These are phyloP conservation scores for Drosophila subsilvestris DNA, from an alignment of 2,888 invertebrate genomes.

Conservation along the genomic window DNA sequence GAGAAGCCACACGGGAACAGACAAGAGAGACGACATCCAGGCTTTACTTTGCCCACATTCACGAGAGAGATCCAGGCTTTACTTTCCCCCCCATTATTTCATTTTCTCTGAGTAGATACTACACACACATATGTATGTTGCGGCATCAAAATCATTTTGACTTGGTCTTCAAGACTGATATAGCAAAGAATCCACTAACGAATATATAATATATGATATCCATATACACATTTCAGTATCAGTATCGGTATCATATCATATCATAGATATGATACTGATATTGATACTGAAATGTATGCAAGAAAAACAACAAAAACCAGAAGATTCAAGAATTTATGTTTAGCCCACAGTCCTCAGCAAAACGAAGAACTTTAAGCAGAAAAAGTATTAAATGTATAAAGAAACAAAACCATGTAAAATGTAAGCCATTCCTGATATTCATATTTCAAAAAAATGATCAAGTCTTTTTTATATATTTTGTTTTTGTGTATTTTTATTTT, in stretches of 20 bases:
- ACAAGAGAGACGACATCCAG: background rate
- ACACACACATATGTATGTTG: conserved; percentile 10
- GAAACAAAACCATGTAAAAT: conserved; percentile 41
- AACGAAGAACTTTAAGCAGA: conserved; percentile 38
- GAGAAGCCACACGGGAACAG: background rate
- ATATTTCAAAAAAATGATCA: conserved; percentile 19
- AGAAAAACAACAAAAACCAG: conserved; percentile 37
- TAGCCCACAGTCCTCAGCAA: conserved; percentile 15
- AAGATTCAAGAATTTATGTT: conserved; percentile 42
- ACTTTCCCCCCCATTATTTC: conserved; percentile 16
- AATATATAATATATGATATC: conserved; percentile 59
- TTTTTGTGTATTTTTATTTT: background rate
- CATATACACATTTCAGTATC: too few species aligned
- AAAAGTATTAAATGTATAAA: conserved; percentile 65
- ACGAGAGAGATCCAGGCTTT: background rate
- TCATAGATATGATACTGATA: too few species aligned
- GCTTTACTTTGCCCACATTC: background rate
- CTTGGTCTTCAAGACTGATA: conserved; percentile 76
- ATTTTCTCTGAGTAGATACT: conserved; percentile 39
- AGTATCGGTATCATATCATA: too few species aligned
- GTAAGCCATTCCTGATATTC: conserved; percentile 73
- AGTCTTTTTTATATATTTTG: background rate
- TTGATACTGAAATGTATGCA: conserved; percentile 24
- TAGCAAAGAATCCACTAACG: conserved; percentile 53
- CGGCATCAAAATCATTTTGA: conserved; percentile 35